Evolutionary conservation across 1,140 invertebrate species (phyloP), one percentile per base, ranked within the genome.

Genomic region (Tribolium madens): DNA sequence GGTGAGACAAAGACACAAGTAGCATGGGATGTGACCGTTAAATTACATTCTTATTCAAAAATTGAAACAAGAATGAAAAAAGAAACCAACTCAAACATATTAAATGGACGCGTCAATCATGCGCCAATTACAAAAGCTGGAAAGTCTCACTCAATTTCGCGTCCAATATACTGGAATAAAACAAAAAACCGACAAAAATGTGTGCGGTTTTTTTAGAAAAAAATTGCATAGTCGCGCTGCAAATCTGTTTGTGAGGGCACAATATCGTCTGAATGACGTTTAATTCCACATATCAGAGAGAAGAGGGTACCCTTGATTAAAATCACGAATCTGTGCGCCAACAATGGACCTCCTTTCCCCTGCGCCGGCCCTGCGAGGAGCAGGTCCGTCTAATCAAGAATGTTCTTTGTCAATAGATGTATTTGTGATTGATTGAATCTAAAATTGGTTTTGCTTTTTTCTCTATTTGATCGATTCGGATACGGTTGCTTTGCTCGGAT

Each of bases 341-440:
- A 81, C 81, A 81, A 81, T 80, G 71, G 74, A 78, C 42, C 78
- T 70, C 76, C 78, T 77, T n/a, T 75, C 75, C 73, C 77, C 68
- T 79, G 60, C 64, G 48, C 71, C 71, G 68, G 77, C 31, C 77
- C 79, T 80, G 75, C 77, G 75, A 36, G 73, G 42, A 70, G 53
- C 75, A 76, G 73, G 77, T 80, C 76, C 78, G 79, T 80, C 77
- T 80, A 80, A 80, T 81, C 77, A 80, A 81, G 77, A 75, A 76
- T 73, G 77, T 75, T 78, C 79, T 75, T 79, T 81, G 79, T 81
- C 79, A 80, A 80, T 80, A 79, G 74, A 80, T 75, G 80, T 80
- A 78, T 81, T 80, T 80, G 77, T 81, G 81, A 81, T 81, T 80
- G 81, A 80, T 81, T 78, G 79, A 78, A 79, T 79, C 79, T 79